Evolutionary conservation across 2,888 invertebrate species (phyloP).

Genomic region (Enchytraeus crypticus): DNA sequence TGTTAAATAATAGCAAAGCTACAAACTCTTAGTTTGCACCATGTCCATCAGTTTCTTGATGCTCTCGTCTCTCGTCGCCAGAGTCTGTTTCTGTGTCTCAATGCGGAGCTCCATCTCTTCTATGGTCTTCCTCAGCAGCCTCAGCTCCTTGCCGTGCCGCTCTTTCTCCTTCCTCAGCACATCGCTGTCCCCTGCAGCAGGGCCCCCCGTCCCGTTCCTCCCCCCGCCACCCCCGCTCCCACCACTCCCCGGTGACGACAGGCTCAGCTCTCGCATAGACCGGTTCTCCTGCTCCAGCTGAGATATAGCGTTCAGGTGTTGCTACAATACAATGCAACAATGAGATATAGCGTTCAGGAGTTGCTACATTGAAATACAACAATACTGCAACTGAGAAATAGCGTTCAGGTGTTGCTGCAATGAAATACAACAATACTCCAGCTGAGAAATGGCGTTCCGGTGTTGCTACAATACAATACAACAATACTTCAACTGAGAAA

Average conservation of each 20-base stretch:
- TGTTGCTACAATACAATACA: no score
- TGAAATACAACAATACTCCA: no score
- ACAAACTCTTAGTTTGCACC: slow-evolving; percentile 62
- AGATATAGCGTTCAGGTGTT: slow-evolving; percentile 11
- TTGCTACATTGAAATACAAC: no score
- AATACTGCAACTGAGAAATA: no score
- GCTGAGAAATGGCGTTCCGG: no score
- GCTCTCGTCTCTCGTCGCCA: slow-evolving; percentile 91
- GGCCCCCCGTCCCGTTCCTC: background rate
- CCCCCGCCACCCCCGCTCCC: background rate
- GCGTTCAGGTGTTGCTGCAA: no score
- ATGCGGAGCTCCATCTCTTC: slow-evolving; percentile 72
- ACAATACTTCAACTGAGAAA: no score
- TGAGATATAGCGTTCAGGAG: no score
- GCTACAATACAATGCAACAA: background rate
- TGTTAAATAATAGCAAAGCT: no score
- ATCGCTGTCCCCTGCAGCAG: slow-evolving; percentile 26
- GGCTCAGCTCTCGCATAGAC: slow-evolving; percentile 8
- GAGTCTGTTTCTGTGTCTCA: slow-evolving; percentile 94
- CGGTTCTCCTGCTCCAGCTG: slow-evolving; percentile 15
- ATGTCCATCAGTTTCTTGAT: slow-evolving; percentile 97
- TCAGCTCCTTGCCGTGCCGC: slow-evolving; percentile 61
- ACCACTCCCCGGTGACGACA: background rate
- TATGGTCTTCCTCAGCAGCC: slow-evolving; percentile 24
- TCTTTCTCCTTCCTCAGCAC: slow-evolving; percentile 83